Percentiles rank a stretch among this genome's conserved stretches.
phyloP scores from a whole-genome alignment of 2,888 invertebrate genomes.

The Cinara cedri region DNA sequence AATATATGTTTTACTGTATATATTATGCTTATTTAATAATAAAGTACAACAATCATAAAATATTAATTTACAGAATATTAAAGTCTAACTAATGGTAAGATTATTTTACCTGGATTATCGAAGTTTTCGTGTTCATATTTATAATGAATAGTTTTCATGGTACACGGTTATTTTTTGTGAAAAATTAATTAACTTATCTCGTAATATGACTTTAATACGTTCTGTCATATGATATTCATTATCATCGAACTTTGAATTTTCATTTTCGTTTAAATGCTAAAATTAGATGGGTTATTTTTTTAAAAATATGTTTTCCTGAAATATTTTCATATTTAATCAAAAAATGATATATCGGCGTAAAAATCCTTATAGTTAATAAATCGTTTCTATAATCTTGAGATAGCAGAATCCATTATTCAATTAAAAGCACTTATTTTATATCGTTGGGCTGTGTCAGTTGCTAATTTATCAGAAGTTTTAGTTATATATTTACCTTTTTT shows the following conservation, averaged over 20 bases:
- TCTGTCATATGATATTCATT: neutral
- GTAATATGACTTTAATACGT: neutral
- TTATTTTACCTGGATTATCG: slow-evolving; percentile 4
- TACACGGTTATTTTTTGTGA: neutral
- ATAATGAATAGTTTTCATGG: neutral
- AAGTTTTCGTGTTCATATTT: neutral
- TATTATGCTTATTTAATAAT: slow-evolving; percentile 9
- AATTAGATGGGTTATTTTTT: neutral
- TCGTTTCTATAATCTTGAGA: neutral
- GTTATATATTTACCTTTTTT: slow-evolving; percentile 11
- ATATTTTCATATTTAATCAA: slow-evolving; percentile 7
- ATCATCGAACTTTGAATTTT: neutral
- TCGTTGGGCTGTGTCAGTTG: neutral
- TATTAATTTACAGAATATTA: slow-evolving; percentile 4
- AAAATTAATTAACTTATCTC: slow-evolving; percentile 1
- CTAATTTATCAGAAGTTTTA: slow-evolving; percentile 13
- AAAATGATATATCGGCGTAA: slow-evolving; percentile 2
- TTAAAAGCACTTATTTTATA: slow-evolving; percentile 17
- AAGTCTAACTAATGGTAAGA: too few relatives aligned
- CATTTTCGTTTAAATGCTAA: neutral
- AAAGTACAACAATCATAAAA: neutral
- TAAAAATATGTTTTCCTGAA: neutral
- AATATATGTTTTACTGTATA: too few relatives aligned
- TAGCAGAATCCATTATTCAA: slow-evolving; percentile 3
- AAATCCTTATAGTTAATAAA: neutral